Percentiles rank a stretch among this genome's conserved stretches.
Evolutionary conservation across 1,140 invertebrate genomes (phyloP).

Genomic region (Delia radicum): DNA sequence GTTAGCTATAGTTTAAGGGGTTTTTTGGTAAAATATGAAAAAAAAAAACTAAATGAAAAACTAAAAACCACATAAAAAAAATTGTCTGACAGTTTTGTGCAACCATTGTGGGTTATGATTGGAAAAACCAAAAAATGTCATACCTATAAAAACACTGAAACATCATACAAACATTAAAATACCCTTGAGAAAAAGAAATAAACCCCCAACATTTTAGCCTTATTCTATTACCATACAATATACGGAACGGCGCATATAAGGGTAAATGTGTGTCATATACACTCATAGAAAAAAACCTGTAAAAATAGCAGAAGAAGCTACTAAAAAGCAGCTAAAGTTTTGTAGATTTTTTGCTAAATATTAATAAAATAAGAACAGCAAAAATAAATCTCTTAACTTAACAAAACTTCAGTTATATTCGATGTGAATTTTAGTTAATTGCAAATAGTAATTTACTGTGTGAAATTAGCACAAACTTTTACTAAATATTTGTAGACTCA

Average conservation of each 20-base stretch:
- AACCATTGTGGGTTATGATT: constrained; percentile 5
- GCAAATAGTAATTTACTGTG: too few relatives aligned
- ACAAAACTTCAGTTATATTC: too few relatives aligned
- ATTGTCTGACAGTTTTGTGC: background rate
- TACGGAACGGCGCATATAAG: background rate
- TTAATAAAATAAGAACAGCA: too few relatives aligned
- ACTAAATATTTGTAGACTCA: too few relatives aligned
- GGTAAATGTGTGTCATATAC: background rate
- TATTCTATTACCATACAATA: background rate
- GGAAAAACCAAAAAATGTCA: constrained; percentile 18
- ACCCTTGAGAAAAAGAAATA: constrained; percentile 4
- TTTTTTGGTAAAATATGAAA: background rate
- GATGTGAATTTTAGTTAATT: too few relatives aligned
- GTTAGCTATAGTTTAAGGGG: background rate
- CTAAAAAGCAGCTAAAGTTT: too few relatives aligned
- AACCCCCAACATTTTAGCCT: background rate
- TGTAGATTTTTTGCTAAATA: too few relatives aligned
- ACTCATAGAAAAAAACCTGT: background rate
- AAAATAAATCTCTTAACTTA: too few relatives aligned
- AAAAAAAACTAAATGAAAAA: background rate
- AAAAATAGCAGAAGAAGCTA: too few relatives aligned
- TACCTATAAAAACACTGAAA: background rate
- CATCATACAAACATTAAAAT: background rate
- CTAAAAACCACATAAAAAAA: background rate
- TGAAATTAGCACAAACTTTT: too few relatives aligned